phyloP scores from a whole-genome alignment of 2,888 invertebrate species.

The Euplagia quadripunctaria region DNA sequence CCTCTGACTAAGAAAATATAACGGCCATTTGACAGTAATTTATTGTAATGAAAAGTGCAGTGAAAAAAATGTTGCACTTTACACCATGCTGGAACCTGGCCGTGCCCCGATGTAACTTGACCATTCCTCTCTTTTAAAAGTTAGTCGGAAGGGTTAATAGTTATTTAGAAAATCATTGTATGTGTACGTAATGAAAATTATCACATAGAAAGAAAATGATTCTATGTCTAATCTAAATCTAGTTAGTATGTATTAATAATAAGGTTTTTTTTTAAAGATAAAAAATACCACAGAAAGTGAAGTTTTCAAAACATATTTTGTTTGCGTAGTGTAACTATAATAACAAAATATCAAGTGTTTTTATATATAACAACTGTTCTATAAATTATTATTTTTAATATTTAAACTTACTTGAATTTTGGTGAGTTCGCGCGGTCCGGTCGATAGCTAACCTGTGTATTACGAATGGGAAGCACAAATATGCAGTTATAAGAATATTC shows the following conservation, averaged over 20 bases:
- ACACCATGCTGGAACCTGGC: too few species aligned
- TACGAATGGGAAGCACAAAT: conserved; percentile 56
- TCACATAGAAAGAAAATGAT: neutral
- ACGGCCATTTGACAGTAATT: too few species aligned
- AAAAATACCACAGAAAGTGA: neutral
- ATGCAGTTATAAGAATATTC: conserved; percentile 64
- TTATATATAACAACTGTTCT: neutral
- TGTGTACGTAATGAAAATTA: neutral
- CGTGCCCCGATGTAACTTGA: too few species aligned
- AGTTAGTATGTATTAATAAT: neutral
- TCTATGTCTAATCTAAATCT: neutral
- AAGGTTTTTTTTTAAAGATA: neutral
- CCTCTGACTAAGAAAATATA: too few species aligned
- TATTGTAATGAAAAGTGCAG: too few species aligned
- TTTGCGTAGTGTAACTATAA: too few species aligned
- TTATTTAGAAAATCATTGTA: neutral
- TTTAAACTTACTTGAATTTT: conserved; percentile 65
- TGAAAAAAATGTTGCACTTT: too few species aligned
- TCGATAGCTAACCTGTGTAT: conserved; percentile 56
- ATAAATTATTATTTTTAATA: conserved; percentile 4
- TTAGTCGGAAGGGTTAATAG: too few species aligned
- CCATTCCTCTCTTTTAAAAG: too few species aligned
- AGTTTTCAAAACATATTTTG: too few species aligned
- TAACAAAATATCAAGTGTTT: neutral
- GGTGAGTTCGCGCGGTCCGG: conserved; percentile 57